Conservation (phyloP, 2,113 vertebrate species). For the Capreolus pygargus region DNA sequence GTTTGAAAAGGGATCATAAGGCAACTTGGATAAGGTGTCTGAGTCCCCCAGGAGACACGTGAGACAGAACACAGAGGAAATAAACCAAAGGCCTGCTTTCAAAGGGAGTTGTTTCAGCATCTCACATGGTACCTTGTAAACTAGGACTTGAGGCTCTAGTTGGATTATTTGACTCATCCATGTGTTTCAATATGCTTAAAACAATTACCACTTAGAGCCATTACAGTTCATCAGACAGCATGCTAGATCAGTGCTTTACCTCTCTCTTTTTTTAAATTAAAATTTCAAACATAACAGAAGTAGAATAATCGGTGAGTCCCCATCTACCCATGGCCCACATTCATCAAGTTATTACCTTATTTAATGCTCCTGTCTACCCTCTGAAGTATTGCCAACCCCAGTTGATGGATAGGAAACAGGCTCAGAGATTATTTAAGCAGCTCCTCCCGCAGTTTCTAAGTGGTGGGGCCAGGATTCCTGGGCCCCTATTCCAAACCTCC, state of each 20-base stretch:
- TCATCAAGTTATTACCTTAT: not conserved
- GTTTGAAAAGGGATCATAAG: conserved; percentile 50
- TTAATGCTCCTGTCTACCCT: not conserved
- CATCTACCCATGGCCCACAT: not conserved
- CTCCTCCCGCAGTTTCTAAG: not conserved
- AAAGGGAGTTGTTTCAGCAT: not conserved
- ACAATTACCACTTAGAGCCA: not conserved
- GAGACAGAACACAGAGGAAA: conserved; percentile 9
- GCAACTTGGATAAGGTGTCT: not conserved
- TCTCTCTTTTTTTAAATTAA: not conserved
- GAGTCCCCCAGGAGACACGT: not conserved
- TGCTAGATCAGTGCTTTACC: not conserved
- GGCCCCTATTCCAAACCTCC: accelerated
- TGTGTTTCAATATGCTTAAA: not conserved
- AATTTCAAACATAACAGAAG: not conserved
- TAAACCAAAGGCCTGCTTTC: not conserved
- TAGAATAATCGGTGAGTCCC: not conserved
- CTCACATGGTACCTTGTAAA: not conserved
- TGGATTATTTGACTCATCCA: not conserved
- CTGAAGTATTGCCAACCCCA: not conserved
- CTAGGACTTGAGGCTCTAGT: not conserved
- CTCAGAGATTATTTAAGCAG: not conserved
- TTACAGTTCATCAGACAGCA: not conserved
- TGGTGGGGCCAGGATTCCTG: accelerated
- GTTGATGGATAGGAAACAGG: not conserved